Percentiles rank a stretch among this genome's conserved stretches.
These are phyloP conservation scores for Chouioia cunea DNA, from an alignment of 2,888 invertebrate genomes.

Conservation along the genomic window DNA sequence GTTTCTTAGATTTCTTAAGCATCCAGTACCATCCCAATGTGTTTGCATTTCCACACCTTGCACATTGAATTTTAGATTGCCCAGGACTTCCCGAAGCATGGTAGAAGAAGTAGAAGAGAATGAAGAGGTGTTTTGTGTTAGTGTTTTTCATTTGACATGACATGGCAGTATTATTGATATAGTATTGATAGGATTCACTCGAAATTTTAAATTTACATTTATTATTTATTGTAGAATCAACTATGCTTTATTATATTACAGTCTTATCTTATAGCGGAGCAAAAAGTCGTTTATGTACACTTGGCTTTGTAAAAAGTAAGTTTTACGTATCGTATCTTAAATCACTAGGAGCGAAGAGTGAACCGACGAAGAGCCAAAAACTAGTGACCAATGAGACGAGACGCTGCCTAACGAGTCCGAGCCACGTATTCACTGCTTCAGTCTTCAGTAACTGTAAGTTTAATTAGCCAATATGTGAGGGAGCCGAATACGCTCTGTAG, in stretches of 20 bases:
- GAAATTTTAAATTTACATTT: background rate
- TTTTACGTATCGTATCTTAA: conserved; percentile 33
- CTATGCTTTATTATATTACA: background rate
- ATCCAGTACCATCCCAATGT: conserved; percentile 36
- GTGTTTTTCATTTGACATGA: conserved; percentile 36
- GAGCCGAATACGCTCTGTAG: conserved; percentile 19
- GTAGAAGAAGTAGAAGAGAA: conserved; percentile 42
- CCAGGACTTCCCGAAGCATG: conserved; percentile 49
- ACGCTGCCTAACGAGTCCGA: conserved; percentile 56
- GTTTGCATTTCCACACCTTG: conserved; percentile 39
- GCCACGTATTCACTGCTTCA: conserved; percentile 56
- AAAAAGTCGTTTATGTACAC: background rate
- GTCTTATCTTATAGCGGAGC: background rate
- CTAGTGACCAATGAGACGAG: conserved; percentile 60
- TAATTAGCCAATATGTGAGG: conserved; percentile 48
- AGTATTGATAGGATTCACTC: conserved; percentile 23
- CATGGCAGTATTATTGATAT: too few species aligned
- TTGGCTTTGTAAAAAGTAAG: background rate
- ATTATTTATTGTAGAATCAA: background rate
- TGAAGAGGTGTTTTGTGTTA: conserved; percentile 41
- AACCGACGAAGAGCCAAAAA: conserved; percentile 56
- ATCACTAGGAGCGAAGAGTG: conserved; percentile 43
- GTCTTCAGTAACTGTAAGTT: conserved; percentile 63
- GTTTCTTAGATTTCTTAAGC: conserved; percentile 1
- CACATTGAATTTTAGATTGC: conserved; percentile 34